Conservation (phyloP, 2,113 vertebrate species). For the Spea multiplicata region DNA sequence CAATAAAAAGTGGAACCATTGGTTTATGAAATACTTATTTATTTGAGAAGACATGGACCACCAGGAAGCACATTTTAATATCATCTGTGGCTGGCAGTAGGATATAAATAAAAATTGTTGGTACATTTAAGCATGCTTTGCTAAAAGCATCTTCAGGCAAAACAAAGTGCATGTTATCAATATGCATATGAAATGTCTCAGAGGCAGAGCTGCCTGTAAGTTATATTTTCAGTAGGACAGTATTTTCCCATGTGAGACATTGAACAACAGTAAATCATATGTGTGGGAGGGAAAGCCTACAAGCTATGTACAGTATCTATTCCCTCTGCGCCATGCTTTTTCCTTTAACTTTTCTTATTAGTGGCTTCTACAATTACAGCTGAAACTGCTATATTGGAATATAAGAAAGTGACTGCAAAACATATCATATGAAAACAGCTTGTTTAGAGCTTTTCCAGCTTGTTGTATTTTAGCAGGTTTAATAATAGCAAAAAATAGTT, state of each 20-base stretch:
- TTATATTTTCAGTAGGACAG: slow-evolving; percentile 75
- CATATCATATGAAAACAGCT: too few species aligned
- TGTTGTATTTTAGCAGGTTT: too few species aligned
- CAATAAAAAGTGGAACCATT: neutral
- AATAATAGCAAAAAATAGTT: too few species aligned
- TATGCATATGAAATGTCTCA: slow-evolving; percentile 77
- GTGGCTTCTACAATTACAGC: slow-evolving; percentile 74
- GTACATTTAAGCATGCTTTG: slow-evolving; percentile 68
- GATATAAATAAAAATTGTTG: slow-evolving; percentile 65
- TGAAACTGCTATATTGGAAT: slow-evolving; percentile 59
- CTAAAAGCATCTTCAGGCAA: slow-evolving; percentile 76
- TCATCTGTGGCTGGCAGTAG: slow-evolving; percentile 62
- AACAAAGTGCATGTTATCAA: slow-evolving; percentile 75
- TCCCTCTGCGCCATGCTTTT: slow-evolving; percentile 64
- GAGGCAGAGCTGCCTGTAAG: slow-evolving; percentile 76
- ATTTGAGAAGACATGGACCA: slow-evolving; percentile 56
- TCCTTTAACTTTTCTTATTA: slow-evolving; percentile 63
- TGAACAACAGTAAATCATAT: slow-evolving; percentile 75
- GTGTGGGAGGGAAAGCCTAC: slow-evolving; percentile 72
- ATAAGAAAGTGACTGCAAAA: slow-evolving; percentile 46
- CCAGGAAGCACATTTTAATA: slow-evolving; percentile 56
- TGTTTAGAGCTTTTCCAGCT: too few species aligned
- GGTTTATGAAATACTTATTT: slow-evolving; percentile 44
- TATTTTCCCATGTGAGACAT: slow-evolving; percentile 73
- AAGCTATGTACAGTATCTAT: slow-evolving; percentile 71